These are phyloP conservation scores for Lasius fuliginosus DNA, from an alignment of 2,888 invertebrate genomes.

Conservation along the genomic window DNA sequence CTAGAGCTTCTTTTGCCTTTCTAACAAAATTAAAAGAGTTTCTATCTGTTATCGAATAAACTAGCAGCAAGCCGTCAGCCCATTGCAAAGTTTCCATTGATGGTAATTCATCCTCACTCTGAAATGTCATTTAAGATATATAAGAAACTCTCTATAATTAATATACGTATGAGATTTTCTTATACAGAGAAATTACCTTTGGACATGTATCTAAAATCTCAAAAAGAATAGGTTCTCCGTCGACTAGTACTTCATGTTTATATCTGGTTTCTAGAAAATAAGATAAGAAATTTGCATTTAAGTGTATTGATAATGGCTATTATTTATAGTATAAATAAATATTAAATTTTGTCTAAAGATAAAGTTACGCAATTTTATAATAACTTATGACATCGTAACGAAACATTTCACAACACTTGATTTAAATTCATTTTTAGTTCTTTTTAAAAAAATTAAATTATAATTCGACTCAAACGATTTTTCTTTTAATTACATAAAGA, in stretches of 20 bases:
- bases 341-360: background rate
- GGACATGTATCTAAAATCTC: slow-evolving; percentile 97
- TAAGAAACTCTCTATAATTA: background rate
- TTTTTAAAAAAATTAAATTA: background rate
- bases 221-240: slow-evolving; percentile 95
- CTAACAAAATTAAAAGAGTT: slow-evolving; percentile 94
- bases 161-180: slow-evolving; percentile 9
- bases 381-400: background rate
- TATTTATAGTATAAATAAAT: background rate
- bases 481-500: background rate
- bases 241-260: slow-evolving; percentile 95
- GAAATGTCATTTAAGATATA: slow-evolving; percentile 36
- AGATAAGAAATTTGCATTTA: background rate
- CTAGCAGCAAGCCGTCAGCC: slow-evolving; percentile 96
- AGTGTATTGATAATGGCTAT: background rate
- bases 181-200: slow-evolving; percentile 88
- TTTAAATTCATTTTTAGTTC: background rate
- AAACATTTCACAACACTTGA: background rate
- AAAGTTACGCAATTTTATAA: background rate
- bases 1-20: slow-evolving; percentile 89
- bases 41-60: slow-evolving; percentile 96
- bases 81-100: slow-evolving; percentile 92
- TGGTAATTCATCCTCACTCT: slow-evolving; percentile 92
- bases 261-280: slow-evolving; percentile 93
- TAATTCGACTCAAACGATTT: background rate